Conservation (phyloP, 2,888 invertebrate species). For the Acronicta aceris region DNA sequence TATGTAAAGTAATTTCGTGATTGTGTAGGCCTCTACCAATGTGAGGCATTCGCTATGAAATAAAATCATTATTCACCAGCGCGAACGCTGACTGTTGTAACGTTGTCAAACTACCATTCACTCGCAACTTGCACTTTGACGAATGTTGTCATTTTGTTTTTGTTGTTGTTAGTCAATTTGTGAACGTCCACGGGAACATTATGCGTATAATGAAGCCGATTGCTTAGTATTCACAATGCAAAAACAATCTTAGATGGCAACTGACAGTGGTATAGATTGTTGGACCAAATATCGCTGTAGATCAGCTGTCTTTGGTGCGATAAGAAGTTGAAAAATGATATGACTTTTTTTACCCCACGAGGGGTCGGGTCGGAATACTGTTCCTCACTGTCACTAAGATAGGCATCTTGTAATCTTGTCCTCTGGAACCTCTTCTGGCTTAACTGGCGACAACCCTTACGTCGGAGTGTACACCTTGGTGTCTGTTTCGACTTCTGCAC, state of each 20-base stretch:
- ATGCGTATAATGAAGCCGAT: slow-evolving; percentile 8
- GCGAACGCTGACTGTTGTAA: slow-evolving; percentile 20
- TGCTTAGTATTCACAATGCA: slow-evolving; percentile 17
- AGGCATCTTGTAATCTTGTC: no score
- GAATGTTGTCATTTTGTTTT: slow-evolving; percentile 28
- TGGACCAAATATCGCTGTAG: no score
- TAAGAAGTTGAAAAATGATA: no score
- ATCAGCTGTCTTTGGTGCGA: no score
- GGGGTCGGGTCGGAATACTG: no score
- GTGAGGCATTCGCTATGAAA: slow-evolving; percentile 14
- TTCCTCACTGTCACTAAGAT: no score
- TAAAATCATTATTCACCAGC: slow-evolving; percentile 24
- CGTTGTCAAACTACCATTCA: slow-evolving; percentile 19
- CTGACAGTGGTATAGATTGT: slow-evolving; percentile 12
- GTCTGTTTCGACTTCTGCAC: no score
- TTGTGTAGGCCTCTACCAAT: slow-evolving; percentile 21
- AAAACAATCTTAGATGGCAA: slow-evolving; percentile 20
- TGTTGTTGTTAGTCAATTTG: slow-evolving; percentile 28
- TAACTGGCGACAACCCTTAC: no score
- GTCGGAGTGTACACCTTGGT: no score
- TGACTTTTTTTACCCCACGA: no score
- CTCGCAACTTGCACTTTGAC: slow-evolving; percentile 28
- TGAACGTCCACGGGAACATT: slow-evolving; percentile 33
- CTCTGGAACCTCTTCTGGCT: no score
- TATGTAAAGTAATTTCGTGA: slow-evolving; percentile 11